Evolutionary conservation across 1,140 invertebrate species (phyloP).

Genomic region (Littorina saxatilis): DNA sequence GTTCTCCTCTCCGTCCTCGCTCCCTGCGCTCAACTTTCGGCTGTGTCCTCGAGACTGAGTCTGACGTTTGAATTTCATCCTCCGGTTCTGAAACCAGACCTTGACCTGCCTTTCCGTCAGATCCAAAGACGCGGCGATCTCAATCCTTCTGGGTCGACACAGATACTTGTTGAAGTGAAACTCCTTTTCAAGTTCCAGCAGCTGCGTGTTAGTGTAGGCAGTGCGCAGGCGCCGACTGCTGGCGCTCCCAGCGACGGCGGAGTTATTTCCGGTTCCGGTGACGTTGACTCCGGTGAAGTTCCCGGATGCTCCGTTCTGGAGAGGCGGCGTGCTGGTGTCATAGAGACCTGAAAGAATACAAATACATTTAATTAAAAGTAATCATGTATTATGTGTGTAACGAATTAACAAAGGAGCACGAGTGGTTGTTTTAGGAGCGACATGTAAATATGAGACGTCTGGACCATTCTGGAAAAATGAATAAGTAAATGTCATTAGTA

Average conservation of each 20-base stretch:
- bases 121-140: slow-evolving; percentile 85
- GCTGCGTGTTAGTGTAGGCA: slow-evolving; percentile 99
- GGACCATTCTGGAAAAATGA: no score
- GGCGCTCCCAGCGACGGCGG: slow-evolving; percentile 34
- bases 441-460: no score
- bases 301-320: background rate
- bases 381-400: no score
- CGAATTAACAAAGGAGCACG: no score
- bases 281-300: background rate
- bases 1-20: slow-evolving; percentile 18
- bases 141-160: slow-evolving; percentile 87
- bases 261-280: background rate
- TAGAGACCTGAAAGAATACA: background rate
- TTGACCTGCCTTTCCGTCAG: slow-evolving; percentile 80
- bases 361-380: no score
- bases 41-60: slow-evolving; percentile 57
- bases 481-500: no score
- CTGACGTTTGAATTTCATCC: slow-evolving; percentile 72
- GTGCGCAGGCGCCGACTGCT: slow-evolving; percentile 83
- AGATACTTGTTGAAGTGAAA: slow-evolving; percentile 89
- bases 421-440: no score
- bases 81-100: slow-evolving; percentile 71
- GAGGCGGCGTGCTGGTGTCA: background rate
- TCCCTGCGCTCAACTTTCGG: slow-evolving; percentile 22
- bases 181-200: slow-evolving; percentile 98